Conservation (phyloP, 1,140 invertebrate genomes). For the Limonius californicus region DNA sequence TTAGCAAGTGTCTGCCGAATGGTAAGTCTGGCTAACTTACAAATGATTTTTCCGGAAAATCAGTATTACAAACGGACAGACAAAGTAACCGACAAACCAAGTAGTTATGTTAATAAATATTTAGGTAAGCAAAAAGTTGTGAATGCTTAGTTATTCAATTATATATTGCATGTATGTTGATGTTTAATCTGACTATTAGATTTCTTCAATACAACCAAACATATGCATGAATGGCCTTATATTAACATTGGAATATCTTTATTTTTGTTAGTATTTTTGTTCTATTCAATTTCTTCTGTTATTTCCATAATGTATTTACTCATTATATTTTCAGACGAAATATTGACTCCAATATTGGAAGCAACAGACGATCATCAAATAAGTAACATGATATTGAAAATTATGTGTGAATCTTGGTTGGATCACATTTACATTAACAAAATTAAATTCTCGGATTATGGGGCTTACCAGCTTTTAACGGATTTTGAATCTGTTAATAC, state of each 20-base stretch:
- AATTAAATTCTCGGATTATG: constrained; percentile 70
- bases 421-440: constrained; percentile 77
- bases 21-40: constrained; percentile 68
- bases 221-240: too few species aligned
- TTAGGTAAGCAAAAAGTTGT: too few species aligned
- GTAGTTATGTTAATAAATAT: constrained; percentile 59
- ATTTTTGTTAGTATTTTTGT: too few species aligned
- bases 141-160: too few species aligned
- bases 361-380: constrained; percentile 68
- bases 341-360: constrained; percentile 67
- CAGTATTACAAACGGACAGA: constrained; percentile 58
- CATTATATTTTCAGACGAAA: constrained; percentile 64
- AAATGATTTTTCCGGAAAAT: constrained; percentile 69
- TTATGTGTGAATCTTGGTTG: constrained; percentile 80
- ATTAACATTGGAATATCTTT: too few species aligned
- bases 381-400: constrained; percentile 69
- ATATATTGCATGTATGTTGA: too few species aligned
- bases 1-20: constrained; percentile 67
- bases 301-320: too few species aligned
- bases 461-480: constrained; percentile 60
- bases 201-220: too few species aligned
- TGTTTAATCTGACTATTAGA: too few species aligned
- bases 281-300: too few species aligned
- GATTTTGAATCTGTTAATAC: constrained; percentile 71
- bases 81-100: constrained; percentile 44